phyloP scores from a whole-genome alignment of 2,888 invertebrate species.

The Amaurobius ferox region DNA sequence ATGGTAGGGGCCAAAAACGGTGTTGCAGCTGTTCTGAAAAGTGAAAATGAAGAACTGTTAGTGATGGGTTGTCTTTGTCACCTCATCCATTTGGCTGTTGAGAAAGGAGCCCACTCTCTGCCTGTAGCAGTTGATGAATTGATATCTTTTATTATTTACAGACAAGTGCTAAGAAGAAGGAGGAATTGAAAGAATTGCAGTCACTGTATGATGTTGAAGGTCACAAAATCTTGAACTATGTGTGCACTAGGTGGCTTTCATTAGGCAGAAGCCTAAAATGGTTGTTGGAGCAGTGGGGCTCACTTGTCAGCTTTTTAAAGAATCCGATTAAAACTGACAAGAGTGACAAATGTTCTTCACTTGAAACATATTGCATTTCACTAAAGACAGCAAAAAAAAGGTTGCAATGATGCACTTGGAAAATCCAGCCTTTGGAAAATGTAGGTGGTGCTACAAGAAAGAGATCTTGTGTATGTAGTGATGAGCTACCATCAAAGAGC shows the following conservation, averaged over 20 bases:
- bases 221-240: not conserved
- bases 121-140: not conserved
- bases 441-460: not conserved
- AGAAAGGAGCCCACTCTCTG: not conserved
- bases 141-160: not conserved
- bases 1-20: constrained; percentile 9
- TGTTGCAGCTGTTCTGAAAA: not conserved
- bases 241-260: not conserved
- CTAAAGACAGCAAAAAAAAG: not conserved
- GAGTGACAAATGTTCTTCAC: not conserved
- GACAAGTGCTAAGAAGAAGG: not conserved
- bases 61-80: not conserved
- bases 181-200: not conserved
- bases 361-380: not conserved
- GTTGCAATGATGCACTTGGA: not conserved
- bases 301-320: not conserved
- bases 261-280: not conserved
- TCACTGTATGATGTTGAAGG: not conserved
- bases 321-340: not conserved
- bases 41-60: not conserved
- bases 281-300: not conserved
- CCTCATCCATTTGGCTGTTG: not conserved
- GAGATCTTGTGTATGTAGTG: not conserved
- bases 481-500: not conserved
- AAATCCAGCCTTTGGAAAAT: not conserved